Conservation (phyloP, 1,140 invertebrate genomes). For the Aphelinus certus region DNA sequence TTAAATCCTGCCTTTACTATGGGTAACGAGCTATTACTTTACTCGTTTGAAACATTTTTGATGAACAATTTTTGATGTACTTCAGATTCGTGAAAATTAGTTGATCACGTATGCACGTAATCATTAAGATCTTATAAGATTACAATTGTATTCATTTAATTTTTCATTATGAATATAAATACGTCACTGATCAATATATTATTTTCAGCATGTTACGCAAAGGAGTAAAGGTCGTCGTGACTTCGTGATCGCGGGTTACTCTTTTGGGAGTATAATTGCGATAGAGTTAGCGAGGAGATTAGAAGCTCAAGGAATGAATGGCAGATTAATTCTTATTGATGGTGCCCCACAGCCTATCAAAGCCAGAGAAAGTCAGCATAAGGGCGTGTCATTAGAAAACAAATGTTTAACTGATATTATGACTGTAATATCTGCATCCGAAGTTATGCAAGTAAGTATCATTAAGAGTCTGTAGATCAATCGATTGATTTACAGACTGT, state of each 20-base stretch:
- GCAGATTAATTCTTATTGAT: conserved; percentile 60
- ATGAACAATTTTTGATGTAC: no score
- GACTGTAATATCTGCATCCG: conserved; percentile 35
- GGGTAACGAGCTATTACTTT: no score
- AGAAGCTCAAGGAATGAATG: conserved; percentile 54
- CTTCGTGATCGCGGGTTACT: conserved; percentile 61
- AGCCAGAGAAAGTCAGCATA: conserved; percentile 44
- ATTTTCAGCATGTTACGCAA: conserved; percentile 53
- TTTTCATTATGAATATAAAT: not conserved
- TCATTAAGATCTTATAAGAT: no score
- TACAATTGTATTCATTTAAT: not conserved
- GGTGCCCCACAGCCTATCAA: conserved; percentile 60
- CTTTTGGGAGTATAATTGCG: conserved; percentile 59
- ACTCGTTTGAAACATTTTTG: no score
- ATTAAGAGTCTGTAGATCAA: no score
- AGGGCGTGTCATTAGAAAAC: conserved; percentile 48
- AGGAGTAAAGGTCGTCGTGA: conserved; percentile 53
- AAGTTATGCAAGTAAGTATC: not conserved
- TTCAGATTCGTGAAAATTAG: no score
- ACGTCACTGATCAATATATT: not conserved
- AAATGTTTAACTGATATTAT: conserved; percentile 51
- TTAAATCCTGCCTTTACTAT: no score
- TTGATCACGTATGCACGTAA: no score
- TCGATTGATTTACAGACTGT: no score
- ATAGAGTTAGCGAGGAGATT: conserved; percentile 58